A percentile compares a stretch with the other conserved stretches of the same genome.
Conservation (phyloP, 1,140 invertebrate genomes). For the Drosophila tani region DNA sequence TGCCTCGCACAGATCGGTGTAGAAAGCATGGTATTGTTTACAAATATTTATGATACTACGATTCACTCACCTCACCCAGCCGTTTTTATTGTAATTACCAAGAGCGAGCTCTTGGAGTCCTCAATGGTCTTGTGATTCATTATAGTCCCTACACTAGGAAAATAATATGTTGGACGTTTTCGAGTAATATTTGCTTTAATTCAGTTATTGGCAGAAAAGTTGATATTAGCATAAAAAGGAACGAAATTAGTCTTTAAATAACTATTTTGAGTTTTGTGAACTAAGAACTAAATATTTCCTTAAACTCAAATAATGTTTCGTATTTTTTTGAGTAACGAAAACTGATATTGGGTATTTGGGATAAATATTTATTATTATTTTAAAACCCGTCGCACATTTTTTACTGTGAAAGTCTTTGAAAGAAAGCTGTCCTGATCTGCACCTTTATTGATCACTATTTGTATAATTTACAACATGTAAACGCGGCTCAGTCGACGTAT, state of each 20-base stretch:
- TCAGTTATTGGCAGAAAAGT: background rate
- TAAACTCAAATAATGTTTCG: too few species aligned
- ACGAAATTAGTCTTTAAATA: too few species aligned
- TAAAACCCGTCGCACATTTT: background rate
- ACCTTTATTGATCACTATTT: constrained; percentile 61
- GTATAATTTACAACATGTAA: constrained; percentile 72
- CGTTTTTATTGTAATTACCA: constrained; percentile 74
- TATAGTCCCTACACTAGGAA: background rate
- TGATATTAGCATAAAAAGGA: too few species aligned
- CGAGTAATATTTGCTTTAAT: background rate
- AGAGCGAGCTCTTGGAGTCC: constrained; percentile 31
- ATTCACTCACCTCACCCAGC: constrained; percentile 56
- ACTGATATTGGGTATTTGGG: too few species aligned
- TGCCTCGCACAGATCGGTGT: constrained; percentile 21
- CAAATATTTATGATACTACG: constrained; percentile 64
- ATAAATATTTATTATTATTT: background rate
- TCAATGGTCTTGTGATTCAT: background rate
- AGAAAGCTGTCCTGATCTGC: background rate
- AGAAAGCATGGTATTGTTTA: constrained; percentile 28
- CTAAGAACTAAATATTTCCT: too few species aligned
- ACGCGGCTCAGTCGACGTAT: constrained; percentile 32
- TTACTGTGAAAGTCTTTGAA: background rate
- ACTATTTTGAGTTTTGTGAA: too few species aligned
- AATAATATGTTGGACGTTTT: background rate
- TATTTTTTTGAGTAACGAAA: too few species aligned